Base-by-base conservation (phyloP, 2,113 vertebrate genomes). In the Micronycteris hirsuta region DNA sequence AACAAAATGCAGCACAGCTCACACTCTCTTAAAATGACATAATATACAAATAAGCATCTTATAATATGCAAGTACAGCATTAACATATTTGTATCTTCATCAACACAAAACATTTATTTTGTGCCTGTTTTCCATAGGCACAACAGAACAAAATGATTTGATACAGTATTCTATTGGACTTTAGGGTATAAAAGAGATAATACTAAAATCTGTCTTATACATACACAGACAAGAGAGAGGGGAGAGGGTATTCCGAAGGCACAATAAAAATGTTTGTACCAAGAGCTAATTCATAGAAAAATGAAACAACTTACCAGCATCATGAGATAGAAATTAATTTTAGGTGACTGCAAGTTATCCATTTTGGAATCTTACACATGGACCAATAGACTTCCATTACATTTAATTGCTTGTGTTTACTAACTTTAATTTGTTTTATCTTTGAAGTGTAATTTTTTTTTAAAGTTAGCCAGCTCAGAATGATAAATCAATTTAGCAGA, bases 101-200 rank as follows among this genome's bases (percentile, higher is more conserved):
- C 88, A 89, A 74, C 91, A 58, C 31, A 89, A 71, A 94, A n/a
- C 65, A 91, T 87, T 82, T 88, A 63, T 90, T 96, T 63, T 43
- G 45, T 17, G 80, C 41, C 65, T 87, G 3, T 92, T 96, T 88
- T 91, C 78, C 5, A 26, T 31, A 78, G 38, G 52, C 24, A 80
- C 3, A 52, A 47, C 77, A 94, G 56, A 78, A 54, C 24, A 89
- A 76, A 91, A 76, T 52, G n/a, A 65, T 41, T 94, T 93, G 93
- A 61, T 63, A 19, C 1, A 52, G 7, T 74, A 36, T 11, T 28
- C 65, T 91, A 86, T 85, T 76, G 49, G 36, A 86, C 20, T 76
- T 93, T 9, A 20, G 77, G 10, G 17, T 81, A 71, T 77, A 5
- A 85, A 71, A 76, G 28, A 28, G 31, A 52, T 1, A 54, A 38